Evolutionary conservation across 2,797 vertebrate species (phyloP).

Genomic region (Pteropus rufus): DNA sequence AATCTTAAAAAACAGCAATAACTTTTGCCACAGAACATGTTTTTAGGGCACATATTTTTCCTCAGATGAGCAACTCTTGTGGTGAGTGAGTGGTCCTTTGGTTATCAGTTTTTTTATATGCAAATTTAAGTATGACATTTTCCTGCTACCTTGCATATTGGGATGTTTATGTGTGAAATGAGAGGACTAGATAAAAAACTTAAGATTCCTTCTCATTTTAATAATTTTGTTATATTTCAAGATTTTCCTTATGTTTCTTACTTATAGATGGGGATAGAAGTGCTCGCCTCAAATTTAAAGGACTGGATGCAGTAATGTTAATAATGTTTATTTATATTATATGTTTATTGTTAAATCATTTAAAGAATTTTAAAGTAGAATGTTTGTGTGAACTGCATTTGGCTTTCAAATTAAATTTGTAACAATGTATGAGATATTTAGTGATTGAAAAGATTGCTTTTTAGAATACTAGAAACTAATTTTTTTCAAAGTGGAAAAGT

Average conservation of each 20-base stretch:
- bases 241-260: neutral
- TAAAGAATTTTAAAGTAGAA: neutral
- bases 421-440: constrained; percentile 21
- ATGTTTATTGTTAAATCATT: neutral
- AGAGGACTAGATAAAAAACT: neutral
- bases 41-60: constrained; percentile 4
- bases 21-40: neutral
- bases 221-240: constrained; percentile 16
- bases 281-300: constrained; percentile 16
- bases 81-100: neutral
- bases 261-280: neutral
- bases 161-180: neutral
- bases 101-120: neutral
- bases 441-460: constrained; percentile 17
- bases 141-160: neutral
- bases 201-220: neutral
- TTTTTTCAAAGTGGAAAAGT: constrained; percentile 37
- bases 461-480: neutral
- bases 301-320: neutral
- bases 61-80: neutral
- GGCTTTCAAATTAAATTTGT: constrained; percentile 22
- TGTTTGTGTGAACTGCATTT: neutral
- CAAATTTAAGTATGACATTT: constrained; percentile 16
- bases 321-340: neutral
- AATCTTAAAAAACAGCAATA: neutral